Conservation (phyloP, 1,140 invertebrate species). For the Lethocerus indicus region DNA sequence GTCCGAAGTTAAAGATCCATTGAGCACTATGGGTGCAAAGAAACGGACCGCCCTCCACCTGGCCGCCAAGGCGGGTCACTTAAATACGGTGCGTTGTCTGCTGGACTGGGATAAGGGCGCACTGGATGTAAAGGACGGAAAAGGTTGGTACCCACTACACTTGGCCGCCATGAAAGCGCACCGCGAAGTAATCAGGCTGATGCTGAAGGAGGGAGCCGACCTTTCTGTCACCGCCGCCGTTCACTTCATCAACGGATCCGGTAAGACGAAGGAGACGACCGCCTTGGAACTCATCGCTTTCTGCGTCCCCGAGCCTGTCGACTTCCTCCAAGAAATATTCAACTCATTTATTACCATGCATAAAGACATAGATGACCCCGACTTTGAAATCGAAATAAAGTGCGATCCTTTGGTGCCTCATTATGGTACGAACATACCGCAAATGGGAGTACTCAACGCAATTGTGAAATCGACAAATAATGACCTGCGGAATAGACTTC, state of each 20-base stretch:
- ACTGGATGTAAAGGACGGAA: conserved; percentile 28
- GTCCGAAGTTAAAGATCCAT: too few species aligned
- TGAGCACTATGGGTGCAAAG: too few species aligned
- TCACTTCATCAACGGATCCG: conserved; percentile 30
- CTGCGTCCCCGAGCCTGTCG: conserved; percentile 29
- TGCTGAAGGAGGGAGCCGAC: conserved; percentile 38
- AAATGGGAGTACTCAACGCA: conserved; percentile 31
- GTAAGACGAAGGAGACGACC: too few species aligned
- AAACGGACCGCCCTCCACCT: conserved; percentile 36
- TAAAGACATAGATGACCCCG: conserved; percentile 25
- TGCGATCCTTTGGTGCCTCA: conserved; percentile 28
- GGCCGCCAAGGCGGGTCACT: conserved; percentile 33
- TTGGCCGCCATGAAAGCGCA: conserved; percentile 36
- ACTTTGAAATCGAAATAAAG: conserved; percentile 28
- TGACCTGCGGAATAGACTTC: conserved; percentile 27
- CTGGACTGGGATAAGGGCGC: conserved; percentile 7
- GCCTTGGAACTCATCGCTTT: conserved; percentile 30
- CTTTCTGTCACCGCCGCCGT: conserved; percentile 35
- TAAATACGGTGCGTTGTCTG: conserved; percentile 17
- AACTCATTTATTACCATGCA: conserved; percentile 29
- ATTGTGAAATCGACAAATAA: conserved; percentile 29
- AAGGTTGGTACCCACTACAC: conserved; percentile 40
- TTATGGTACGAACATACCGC: conserved; percentile 17
- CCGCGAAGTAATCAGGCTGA: conserved; percentile 32
- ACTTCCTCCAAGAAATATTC: conserved; percentile 30